Conservation (phyloP, 2,113 vertebrate genomes). For the Pheucticus melanocephalus region DNA sequence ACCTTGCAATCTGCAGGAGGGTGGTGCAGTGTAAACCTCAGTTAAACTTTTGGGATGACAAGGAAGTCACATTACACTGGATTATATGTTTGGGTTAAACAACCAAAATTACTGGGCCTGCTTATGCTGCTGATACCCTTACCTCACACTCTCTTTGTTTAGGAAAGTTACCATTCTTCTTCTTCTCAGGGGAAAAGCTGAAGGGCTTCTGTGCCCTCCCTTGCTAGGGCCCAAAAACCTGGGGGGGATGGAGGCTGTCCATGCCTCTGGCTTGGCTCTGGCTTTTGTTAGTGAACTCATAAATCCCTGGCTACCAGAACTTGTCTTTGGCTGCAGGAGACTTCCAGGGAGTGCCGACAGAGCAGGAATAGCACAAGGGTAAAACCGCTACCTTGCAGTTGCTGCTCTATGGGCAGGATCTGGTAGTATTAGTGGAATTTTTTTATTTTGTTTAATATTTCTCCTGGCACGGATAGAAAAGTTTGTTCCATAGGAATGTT, state of each 20-base stretch:
- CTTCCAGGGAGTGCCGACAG: not conserved
- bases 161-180: not conserved
- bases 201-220: not conserved
- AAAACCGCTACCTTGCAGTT: not conserved
- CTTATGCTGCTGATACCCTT: not conserved
- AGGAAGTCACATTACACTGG: not conserved
- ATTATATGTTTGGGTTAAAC: not conserved
- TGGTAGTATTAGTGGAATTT: not conserved
- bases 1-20: not conserved
- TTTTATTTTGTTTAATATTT: conserved; percentile 7
- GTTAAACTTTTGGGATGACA: not conserved
- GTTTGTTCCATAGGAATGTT: not conserved
- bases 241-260: not conserved
- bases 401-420: not conserved
- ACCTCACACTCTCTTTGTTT: not conserved
- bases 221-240: not conserved
- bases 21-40: not conserved
- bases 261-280: not conserved
- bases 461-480: not conserved
- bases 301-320: conserved; percentile 17
- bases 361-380: conserved; percentile 12
- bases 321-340: not conserved
- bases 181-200: not conserved
- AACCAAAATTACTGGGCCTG: not conserved
- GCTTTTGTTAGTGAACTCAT: not conserved